Conservation (phyloP, 2,797 vertebrate genomes). For the Fistularia commersonii region DNA sequence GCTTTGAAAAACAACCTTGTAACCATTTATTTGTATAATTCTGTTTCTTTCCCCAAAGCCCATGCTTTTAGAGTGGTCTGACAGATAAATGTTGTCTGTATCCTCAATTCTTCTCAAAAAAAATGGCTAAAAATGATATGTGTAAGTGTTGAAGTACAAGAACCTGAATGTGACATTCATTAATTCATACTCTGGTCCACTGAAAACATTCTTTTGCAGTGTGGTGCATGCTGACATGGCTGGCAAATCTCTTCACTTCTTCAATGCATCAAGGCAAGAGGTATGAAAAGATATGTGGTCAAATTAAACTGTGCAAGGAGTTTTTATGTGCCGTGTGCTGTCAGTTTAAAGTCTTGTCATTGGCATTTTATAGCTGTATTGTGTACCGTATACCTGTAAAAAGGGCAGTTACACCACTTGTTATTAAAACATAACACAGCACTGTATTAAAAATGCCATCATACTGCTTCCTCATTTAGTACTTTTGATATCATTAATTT, state of each 20-base stretch:
- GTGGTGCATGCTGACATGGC: conserved; percentile 1
- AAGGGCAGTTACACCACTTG: conserved; percentile 24
- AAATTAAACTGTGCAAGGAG: conserved; percentile 21
- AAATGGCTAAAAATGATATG: too few relatives aligned
- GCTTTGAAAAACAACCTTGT: too few relatives aligned
- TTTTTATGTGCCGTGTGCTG: conserved; percentile 27
- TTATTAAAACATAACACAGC: conserved; percentile 30
- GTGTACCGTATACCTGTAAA: conserved; percentile 42
- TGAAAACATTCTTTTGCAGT: conserved; percentile 7
- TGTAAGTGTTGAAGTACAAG: too few relatives aligned
- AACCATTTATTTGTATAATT: too few relatives aligned
- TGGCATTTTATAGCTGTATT: conserved; percentile 37
- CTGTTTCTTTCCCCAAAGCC: too few relatives aligned
- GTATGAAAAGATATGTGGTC: conserved; percentile 24
- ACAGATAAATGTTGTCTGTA: too few relatives aligned
- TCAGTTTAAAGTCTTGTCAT: conserved; percentile 40
- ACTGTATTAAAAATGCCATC: conserved; percentile 13
- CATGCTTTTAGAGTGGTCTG: too few relatives aligned
- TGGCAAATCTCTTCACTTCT: conserved; percentile 4
- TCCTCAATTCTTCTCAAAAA: too few relatives aligned
- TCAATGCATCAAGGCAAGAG: conserved; percentile 5
- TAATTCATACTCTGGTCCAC: conserved; percentile 8
- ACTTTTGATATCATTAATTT: conserved; percentile 19
- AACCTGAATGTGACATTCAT: too few relatives aligned
- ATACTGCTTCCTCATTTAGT: conserved; percentile 3